Base-by-base conservation (phyloP, 1,140 invertebrate genomes). In the Drosophila rufa region DNA sequence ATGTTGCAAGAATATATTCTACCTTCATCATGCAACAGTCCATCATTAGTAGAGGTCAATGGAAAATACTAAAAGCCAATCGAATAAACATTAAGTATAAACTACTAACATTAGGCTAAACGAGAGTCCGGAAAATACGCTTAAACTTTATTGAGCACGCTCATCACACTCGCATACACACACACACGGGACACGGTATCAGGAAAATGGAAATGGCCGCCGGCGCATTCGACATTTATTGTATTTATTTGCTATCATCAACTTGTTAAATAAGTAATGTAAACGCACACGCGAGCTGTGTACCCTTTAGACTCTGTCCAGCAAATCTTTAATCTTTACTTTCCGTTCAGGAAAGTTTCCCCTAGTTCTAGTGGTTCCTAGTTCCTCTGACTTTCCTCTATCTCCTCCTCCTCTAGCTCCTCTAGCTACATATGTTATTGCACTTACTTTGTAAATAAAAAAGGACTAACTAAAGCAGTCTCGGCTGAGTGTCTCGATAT, bases 391-490 rank as follows among this genome's bases (percentile, higher is more conserved):
- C 47, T 64, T 40, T 60, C 9, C 42, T 25, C 22, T 25, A 25
- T 25, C 22, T 33, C n/a, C 27, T 51, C 22, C 8, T 19, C 43
- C 36, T 55, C 8, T 25, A 47, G 36, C 36, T 58, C 42, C 25
- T 40, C 60, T 53, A 38, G 57, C 64, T 70, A 56, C 36, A 22
- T 50, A 46, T 60, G 69, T 38, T 86, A 87, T 90, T 89, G 84
- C 85, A 89, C 84, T 87, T 90, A 90, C 7, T 70, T 58, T 51
- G 74, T 79, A 53, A 38, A 67, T 27, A 50, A 76, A 66, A 76
- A 87, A 67, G 71, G 75, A 89, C 85, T 90, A 90, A 84, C 85
- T 89, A 90, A 89, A 90, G 84, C 84, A 89, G 84, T 89, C 84
- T 89, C 85, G 84, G 78, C 78, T 89, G 69, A 85, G 67, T 89